Evolutionary conservation across 2,888 invertebrate species (phyloP), one percentile per base, ranked within the genome.

Genomic region (Noctua comes): DNA sequence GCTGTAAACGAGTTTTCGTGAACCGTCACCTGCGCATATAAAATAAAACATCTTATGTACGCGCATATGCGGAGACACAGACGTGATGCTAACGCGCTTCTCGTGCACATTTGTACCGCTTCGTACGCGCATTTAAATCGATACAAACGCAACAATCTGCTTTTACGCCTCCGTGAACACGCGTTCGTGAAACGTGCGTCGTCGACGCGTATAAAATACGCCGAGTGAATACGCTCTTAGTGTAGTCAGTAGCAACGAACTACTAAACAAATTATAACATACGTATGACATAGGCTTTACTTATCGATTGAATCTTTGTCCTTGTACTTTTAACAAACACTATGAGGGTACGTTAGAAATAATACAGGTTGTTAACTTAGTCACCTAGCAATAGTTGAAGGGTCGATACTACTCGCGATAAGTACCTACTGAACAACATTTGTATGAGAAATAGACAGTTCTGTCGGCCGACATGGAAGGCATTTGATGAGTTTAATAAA

Each of bases 221-320:
- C 16, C 8, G 16, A 1, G 59, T 59, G 16, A 18, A 27, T 1
- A 27, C 21, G 31, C 21, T 21, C 64, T 21, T 64, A 36, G 10
- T 11, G 83, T 83, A 27, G 73, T 51, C 83, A 78, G 24, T 78
- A 54, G 82, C 82, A 73, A 82, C 83, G 43, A 70, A 40, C 7
- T 36, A 54, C n/a, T 31, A 77, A 72, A 82, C 76, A 77, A 77
- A 68, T 40, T 36, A 27, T 31, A 18, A 46, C 7, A 31, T 11
- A 48, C 3, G 21, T 27, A 73, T 27, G 13, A 48, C n/a, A 16
- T 18, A 59, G 1, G 0, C 4, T 59, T 43, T 21, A 18, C 18
- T 31, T 57, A 72, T 31, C 57, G 43, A 46, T 73, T 57, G 4
- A n/a, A 11, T 46, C 43, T 18, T 46, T 36, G 57, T 48, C 59